Base-by-base conservation (phyloP, 2,113 vertebrate species). In the Lasiurus cinereus region DNA sequence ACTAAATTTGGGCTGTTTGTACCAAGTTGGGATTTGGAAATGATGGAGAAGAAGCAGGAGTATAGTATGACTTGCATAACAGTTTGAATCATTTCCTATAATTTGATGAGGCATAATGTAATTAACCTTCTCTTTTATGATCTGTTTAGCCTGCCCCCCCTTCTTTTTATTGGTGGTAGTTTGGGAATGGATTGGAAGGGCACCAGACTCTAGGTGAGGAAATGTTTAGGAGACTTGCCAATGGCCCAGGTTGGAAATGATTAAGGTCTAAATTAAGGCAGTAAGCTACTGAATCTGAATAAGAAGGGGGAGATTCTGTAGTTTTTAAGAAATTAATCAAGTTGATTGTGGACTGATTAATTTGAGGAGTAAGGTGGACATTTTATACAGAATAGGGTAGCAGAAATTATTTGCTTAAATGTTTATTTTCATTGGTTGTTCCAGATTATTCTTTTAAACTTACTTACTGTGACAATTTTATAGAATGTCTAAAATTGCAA, bases 251-350 rank as follows among this genome's bases (percentile, higher is more conserved):
- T 19, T 82, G 29, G 62, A 31, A 29, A 74, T 70, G 27, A n/a
- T 2, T 72, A 39, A 52, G 82, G n/a, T 31, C 43, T 78, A 29
- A 27, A 12, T 59, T 59, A 62, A 52, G 46, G 3, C 36, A 54
- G 9, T 83, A 27, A n/a, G 6, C 33, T 18, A 10, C 6, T 62
- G 54, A 10, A 10, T 69, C 56, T 76, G 31, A 90, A 76, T 48
- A 69, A 31, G 66, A 54, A 62, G 36, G 14, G 9, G 39, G 8
- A 48, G 31, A 89, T 16, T 56, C 33, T 74, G 27, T 10, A 39
- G 13, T n/a, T 46, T 94, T 83, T 59, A 89, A 48, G 80, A 73
- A 80, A 72, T 54, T 90, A 74, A 79, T 83, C 29, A 89, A 64
- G 46, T 52, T 77, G 70, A 80, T 72, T 87, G 43, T 36, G 93